Evolutionary conservation across 2,113 vertebrate genomes (phyloP), one percentile per base, ranked within the genome.

Genomic region (Cephalopterus ornatus): DNA sequence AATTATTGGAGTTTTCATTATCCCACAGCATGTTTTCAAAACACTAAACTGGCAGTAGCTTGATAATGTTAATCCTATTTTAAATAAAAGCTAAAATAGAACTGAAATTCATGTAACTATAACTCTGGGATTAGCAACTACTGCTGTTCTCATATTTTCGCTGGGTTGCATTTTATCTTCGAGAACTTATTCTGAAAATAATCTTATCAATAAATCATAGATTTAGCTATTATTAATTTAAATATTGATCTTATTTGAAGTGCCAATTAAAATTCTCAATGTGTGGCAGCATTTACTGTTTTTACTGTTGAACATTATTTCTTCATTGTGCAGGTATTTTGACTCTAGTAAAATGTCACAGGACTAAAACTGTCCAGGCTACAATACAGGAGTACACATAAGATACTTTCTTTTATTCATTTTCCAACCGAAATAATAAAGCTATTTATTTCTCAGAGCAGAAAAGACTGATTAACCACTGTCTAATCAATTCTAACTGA

Each of bases 1-100:
- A 97, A 96, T 28, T 23, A 88, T 65, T 59, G 84, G 58, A 98
- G 88, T 85, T 39, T 88, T 88, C 62, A 19, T 98, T 82, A 97
- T 44, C 44, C 77, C 50, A 92, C 46, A 49, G 33, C 78, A 67
- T 26, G 39, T 58, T 75, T 95, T 30, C 55, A 81, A 66, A 46
- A 20, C 42, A 84, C 32, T 81, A 16, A 76, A 30, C 18, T 90
- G 30, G 33, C 75, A 93, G 68, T 39, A 84, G 53, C 27, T 82
- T 2, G 8, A 88, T 62, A 63, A 12, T 2, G 6, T 50, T 88
- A 79, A 71, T 42, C 26, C 35, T 47, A 53, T 88, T 94, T 62
- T 73, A 91, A 94, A 95, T 59, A 93, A 72, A 62, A 76, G 44
- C 39, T 86, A 89, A 42, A 24, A 50, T 12, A 49, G 53, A 85